phyloP scores from a whole-genome alignment of 2,888 invertebrate species.

The Leucoptera coffeella region DNA sequence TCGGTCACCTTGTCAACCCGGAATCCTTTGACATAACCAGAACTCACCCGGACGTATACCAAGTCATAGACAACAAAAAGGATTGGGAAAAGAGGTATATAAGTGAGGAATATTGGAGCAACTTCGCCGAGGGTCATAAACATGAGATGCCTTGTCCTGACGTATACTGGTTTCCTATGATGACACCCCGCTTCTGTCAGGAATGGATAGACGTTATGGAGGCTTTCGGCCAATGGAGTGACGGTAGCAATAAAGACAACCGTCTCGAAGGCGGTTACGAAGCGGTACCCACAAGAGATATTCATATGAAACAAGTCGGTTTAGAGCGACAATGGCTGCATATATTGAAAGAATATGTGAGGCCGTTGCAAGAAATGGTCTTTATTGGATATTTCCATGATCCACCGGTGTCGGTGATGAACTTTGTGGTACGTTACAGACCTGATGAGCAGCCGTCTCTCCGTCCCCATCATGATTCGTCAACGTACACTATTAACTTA shows the following conservation, averaged over 20 bases:
- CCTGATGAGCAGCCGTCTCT: slow-evolving; percentile 94
- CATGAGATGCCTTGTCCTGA: slow-evolving; percentile 80
- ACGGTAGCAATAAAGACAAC: slow-evolving; percentile 70
- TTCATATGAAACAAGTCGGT: slow-evolving; percentile 94
- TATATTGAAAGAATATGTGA: slow-evolving; percentile 80
- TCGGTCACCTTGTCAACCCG: slow-evolving; percentile 84
- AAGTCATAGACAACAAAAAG: slow-evolving; percentile 80
- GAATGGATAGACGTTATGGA: slow-evolving; percentile 91
- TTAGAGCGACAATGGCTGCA: slow-evolving; percentile 81
- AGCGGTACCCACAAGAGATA: slow-evolving; percentile 96
- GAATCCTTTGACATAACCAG: slow-evolving; percentile 73
- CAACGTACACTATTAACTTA: slow-evolving; percentile 95
- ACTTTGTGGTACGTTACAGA: slow-evolving; percentile 95
- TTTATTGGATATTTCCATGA: slow-evolving; percentile 88
- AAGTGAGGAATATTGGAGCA: slow-evolving; percentile 71
- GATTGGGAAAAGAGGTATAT: slow-evolving; percentile 94
- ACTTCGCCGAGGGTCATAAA: slow-evolving; percentile 40
- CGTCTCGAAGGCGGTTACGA: slow-evolving; percentile 92
- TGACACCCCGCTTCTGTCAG: slow-evolving; percentile 69
- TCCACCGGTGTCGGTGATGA: slow-evolving; percentile 92
- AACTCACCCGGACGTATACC: slow-evolving; percentile 84
- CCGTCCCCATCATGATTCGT: slow-evolving; percentile 95
- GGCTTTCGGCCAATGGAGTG: slow-evolving; percentile 84
- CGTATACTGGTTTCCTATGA: slow-evolving; percentile 93
- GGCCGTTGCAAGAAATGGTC: slow-evolving; percentile 85